phyloP scores from a whole-genome alignment of 2,113 vertebrate species.

The Pelmatolapia mariae region DNA sequence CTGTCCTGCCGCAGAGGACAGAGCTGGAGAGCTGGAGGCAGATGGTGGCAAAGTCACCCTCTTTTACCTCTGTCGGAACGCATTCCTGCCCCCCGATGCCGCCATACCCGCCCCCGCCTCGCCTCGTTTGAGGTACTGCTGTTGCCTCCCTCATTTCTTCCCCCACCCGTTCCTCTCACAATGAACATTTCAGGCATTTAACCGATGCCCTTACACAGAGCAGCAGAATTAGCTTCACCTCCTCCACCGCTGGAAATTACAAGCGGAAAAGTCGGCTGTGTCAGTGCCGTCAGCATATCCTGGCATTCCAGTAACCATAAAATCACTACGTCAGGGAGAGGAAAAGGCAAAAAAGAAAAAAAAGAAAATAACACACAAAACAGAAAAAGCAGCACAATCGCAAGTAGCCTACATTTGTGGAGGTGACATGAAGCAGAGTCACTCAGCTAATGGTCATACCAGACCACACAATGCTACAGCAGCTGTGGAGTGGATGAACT shows the following conservation, averaged over 20 bases:
- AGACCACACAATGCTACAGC: background rate
- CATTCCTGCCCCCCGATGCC: background rate
- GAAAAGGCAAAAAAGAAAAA: background rate
- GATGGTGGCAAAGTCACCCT: conserved; percentile 71
- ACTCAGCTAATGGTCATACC: background rate
- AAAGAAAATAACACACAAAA: background rate
- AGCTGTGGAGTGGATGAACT: background rate
- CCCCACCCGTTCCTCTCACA: background rate
- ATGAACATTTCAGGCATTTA: conserved; percentile 18
- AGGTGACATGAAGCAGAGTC: background rate
- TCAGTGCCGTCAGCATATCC: background rate
- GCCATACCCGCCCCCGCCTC: background rate
- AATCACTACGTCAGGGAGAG: background rate
- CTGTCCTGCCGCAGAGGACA: conserved; percentile 58
- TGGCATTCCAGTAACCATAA: background rate
- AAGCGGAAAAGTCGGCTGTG: background rate
- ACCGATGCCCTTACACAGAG: background rate
- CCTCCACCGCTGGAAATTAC: background rate
- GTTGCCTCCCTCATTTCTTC: background rate
- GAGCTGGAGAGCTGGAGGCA: conserved; percentile 58
- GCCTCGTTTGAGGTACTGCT: background rate
- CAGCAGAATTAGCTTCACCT: conserved; percentile 1
- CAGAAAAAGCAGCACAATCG: background rate
- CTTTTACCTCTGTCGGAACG: background rate
- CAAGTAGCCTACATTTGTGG: background rate